Conservation (phyloP, 2,797 vertebrate genomes). For the Acanthurus tractus region DNA sequence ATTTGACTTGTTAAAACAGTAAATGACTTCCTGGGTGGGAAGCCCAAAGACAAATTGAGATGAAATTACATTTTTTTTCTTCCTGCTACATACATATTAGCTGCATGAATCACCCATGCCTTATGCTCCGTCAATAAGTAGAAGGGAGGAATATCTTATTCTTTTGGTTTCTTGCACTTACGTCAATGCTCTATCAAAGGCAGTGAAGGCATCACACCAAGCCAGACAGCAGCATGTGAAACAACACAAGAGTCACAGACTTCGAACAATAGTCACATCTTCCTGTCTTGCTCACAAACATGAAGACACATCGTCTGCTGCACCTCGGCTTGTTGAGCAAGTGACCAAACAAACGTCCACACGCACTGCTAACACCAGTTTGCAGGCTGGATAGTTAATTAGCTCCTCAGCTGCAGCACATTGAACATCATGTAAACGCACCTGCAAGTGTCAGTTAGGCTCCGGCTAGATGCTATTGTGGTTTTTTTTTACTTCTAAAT, state of each 20-base stretch:
- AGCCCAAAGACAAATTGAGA: neutral
- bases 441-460: neutral
- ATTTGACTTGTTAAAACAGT: constrained; percentile 33
- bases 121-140: neutral
- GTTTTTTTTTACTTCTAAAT: neutral
- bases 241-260: neutral
- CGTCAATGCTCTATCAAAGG: neutral
- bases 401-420: constrained; percentile 20
- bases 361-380: constrained; percentile 3
- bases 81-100: neutral
- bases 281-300: constrained; percentile 13
- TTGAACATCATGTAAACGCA: constrained; percentile 13
- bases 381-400: constrained; percentile 16
- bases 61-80: neutral
- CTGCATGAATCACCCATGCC: neutral
- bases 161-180: neutral
- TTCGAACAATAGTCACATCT: neutral
- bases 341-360: neutral
- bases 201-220: neutral
- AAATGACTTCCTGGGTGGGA: constrained; percentile 29
- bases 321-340: neutral
- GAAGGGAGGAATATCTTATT: neutral
- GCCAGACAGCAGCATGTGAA: neutral
- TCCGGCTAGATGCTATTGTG: neutral
- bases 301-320: neutral